phyloP scores from a whole-genome alignment of 2,797 vertebrate genomes.

The Lithobates sylvaticus region DNA sequence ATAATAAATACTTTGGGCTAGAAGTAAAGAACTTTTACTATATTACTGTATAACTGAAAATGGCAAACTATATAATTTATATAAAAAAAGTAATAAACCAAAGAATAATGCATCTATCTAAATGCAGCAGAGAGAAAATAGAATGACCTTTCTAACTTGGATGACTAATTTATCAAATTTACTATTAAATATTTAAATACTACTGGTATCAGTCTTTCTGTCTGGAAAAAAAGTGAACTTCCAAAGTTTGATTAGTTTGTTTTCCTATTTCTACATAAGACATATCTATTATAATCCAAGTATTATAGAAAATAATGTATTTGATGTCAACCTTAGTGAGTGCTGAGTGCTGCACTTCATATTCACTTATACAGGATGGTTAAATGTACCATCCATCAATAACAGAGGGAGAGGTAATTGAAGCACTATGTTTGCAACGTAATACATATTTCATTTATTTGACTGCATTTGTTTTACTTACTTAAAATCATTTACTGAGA shows the following conservation, averaged over 20 bases:
- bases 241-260: neutral
- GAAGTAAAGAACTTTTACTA: no score
- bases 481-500: slow-evolving; percentile 11
- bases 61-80: no score
- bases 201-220: no score
- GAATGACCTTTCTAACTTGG: no score
- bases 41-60: no score
- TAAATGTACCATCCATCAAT: slow-evolving; percentile 30
- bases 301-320: neutral
- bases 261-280: neutral
- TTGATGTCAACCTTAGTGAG: neutral
- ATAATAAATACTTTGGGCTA: no score
- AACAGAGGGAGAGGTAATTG: slow-evolving; percentile 2
- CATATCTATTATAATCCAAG: neutral
- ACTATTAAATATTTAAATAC: no score
- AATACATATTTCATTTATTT: slow-evolving; percentile 13
- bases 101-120: no score
- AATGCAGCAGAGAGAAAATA: no score
- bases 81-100: no score
- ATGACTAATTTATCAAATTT: no score
- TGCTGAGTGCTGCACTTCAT: neutral
- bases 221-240: no score
- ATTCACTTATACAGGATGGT: neutral
- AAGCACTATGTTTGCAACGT: neutral
- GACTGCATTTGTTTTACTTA: slow-evolving; percentile 15